Evolutionary conservation across 2,113 vertebrate genomes (phyloP).

Genomic region (Ondatra zibethicus): DNA sequence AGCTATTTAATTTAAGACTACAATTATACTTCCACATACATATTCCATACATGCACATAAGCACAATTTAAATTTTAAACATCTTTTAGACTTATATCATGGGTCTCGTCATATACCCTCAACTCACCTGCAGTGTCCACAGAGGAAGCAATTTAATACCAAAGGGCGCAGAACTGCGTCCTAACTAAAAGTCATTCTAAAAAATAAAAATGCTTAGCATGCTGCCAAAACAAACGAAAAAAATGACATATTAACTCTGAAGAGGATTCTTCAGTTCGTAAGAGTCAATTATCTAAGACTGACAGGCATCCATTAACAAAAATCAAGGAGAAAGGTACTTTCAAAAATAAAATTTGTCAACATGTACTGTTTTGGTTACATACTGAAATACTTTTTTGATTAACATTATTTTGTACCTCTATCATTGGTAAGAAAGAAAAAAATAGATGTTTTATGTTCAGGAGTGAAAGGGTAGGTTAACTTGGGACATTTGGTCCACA

Average conservation of each 20-base stretch:
- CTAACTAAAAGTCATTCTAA: constrained; percentile 61
- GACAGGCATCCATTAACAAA: constrained; percentile 74
- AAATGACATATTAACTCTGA: constrained; percentile 49
- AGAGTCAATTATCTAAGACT: constrained; percentile 65
- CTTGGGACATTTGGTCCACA: constrained; percentile 52
- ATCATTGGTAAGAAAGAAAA: constrained; percentile 66
- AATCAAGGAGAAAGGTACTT: constrained; percentile 76
- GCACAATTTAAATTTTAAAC: constrained; percentile 64
- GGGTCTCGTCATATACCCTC: constrained; percentile 58
- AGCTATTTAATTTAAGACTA: constrained; percentile 45
- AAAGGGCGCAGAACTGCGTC: constrained; percentile 48
- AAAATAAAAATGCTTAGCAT: constrained; percentile 74
- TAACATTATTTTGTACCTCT: constrained; percentile 54
- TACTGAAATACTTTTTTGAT: constrained; percentile 74
- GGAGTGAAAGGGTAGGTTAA: constrained; percentile 21
- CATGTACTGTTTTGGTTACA: constrained; percentile 82
- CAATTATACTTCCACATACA: constrained; percentile 58
- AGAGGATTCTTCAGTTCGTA: constrained; percentile 57
- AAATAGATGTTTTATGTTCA: constrained; percentile 63
- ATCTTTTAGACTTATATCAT: constrained; percentile 64
- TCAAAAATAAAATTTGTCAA: constrained; percentile 73
- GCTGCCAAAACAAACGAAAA: constrained; percentile 72
- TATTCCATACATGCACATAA: constrained; percentile 77
- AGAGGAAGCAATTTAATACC: constrained; percentile 58
- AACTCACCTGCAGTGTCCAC: constrained; percentile 79